These are phyloP conservation scores for Thunnus maccoyii DNA, from an alignment of 2,113 vertebrate species.

Conservation along the genomic window DNA sequence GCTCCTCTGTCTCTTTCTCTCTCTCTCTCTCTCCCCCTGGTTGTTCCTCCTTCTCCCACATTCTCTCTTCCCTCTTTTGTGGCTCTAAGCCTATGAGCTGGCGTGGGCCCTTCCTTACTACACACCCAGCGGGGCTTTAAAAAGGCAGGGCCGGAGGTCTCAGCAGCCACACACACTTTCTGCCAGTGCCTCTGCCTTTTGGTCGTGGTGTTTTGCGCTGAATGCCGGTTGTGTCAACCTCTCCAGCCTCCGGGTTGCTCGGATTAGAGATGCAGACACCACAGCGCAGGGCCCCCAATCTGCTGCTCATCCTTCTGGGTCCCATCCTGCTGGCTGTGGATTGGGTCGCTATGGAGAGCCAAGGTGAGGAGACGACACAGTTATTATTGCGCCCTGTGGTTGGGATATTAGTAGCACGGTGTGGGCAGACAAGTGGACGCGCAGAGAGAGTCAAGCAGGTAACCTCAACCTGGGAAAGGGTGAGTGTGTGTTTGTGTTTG, in stretches of 20 bases:
- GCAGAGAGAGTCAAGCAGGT: conserved; percentile 48
- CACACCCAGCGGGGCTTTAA: conserved; percentile 85
- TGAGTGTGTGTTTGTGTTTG: conserved; percentile 34
- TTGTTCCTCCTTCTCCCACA: conserved; percentile 63
- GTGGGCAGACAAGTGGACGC: conserved; percentile 60
- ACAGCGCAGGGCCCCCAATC: conserved; percentile 44
- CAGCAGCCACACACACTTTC: conserved; percentile 70
- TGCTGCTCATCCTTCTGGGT: conserved; percentile 73
- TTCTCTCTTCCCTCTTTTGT: conserved; percentile 67
- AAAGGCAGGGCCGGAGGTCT: conserved; percentile 83
- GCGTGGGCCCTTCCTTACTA: conserved; percentile 77
- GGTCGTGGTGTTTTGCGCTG: conserved; percentile 40
- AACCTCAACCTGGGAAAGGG: conserved; percentile 49
- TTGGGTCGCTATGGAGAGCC: conserved; percentile 56
- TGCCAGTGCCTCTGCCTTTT: conserved; percentile 45
- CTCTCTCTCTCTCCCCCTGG: conserved; percentile 36
- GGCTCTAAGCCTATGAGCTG: conserved; percentile 84
- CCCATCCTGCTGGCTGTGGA: conserved; percentile 56
- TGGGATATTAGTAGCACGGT: conserved; percentile 69
- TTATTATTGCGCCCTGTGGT: conserved; percentile 51
- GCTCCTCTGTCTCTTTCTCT: conserved; percentile 21
- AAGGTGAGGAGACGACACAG: conserved; percentile 80
- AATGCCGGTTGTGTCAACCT: conserved; percentile 53
- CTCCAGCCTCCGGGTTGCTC: conserved; percentile 51
- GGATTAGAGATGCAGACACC: conserved; percentile 71